A percentile compares a stretch with the other conserved stretches of the same genome.
phyloP scores from a whole-genome alignment of 23 tunicate species.

The Styela clava region DNA sequence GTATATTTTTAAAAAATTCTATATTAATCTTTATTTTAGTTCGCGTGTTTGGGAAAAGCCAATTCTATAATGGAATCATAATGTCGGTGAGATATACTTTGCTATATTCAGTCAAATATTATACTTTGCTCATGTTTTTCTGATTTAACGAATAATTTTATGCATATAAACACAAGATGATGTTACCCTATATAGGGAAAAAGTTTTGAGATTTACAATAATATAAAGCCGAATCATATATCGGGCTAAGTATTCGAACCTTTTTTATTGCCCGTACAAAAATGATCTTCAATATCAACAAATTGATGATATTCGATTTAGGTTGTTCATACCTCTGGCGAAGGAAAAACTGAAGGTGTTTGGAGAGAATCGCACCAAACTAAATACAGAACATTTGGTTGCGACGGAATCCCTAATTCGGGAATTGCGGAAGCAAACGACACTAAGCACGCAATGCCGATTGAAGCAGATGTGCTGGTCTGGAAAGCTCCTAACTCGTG shows the following conservation, averaged over 20 bases:
- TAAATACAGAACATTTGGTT: neutral
- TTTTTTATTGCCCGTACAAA: no score
- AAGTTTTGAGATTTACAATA: no score
- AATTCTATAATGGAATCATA: neutral
- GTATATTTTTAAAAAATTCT: no score
- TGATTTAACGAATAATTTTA: no score
- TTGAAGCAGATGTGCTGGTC: neutral
- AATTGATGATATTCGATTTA: neutral
- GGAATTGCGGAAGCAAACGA: neutral
- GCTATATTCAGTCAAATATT: no score
- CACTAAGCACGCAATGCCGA: neutral
- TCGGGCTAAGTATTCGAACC: no score
- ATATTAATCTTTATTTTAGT: no score
- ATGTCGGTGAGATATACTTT: neutral
- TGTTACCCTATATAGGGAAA: no score
- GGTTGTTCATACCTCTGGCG: neutral
- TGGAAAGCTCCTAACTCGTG: constrained; percentile 1
- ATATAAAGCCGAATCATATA: no score
- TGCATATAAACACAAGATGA: no score
- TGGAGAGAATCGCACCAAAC: neutral
- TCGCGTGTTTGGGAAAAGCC: neutral
- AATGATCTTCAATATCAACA: no score
- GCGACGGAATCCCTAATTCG: neutral
- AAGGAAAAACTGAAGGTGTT: neutral
- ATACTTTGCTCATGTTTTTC: no score